These are phyloP conservation scores for Panthera uncia DNA, from an alignment of 2,113 vertebrate genomes.

Conservation along the genomic window DNA sequence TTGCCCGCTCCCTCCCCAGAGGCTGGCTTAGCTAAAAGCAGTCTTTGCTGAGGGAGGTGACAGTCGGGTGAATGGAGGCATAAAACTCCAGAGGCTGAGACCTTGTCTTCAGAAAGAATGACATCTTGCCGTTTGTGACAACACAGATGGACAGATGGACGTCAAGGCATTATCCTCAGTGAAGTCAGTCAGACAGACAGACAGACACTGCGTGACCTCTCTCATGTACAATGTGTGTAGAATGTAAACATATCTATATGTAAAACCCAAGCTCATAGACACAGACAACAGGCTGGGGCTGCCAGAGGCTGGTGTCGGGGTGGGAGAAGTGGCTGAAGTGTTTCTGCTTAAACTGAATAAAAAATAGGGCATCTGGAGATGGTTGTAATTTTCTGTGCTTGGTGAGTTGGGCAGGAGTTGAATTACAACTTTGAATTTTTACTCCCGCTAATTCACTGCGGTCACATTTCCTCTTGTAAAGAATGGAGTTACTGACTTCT, in stretches of 20 bases:
- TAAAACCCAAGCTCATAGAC: not conserved
- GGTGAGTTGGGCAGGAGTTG: not conserved
- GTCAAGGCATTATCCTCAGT: not conserved
- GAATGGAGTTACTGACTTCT: not conserved
- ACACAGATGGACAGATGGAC: not conserved
- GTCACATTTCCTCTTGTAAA: not conserved
- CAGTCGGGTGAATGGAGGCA: too few relatives aligned
- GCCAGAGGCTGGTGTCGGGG: not conserved
- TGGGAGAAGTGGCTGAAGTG: not conserved
- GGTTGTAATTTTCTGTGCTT: not conserved
- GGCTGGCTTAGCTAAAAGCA: not conserved
- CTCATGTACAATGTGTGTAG: not conserved
- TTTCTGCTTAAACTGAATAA: not conserved
- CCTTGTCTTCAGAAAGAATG: not conserved
- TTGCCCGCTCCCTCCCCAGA: not conserved
- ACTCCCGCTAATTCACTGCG: not conserved
- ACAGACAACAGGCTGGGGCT: not conserved
- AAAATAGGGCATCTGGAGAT: not conserved
- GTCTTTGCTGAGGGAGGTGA: not conserved
- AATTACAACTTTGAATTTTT: not conserved
- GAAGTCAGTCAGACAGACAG: not conserved
- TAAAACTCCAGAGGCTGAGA: not conserved
- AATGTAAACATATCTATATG: not conserved
- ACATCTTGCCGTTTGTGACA: not conserved
- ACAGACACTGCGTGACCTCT: not conserved